phyloP scores from a whole-genome alignment of 2,888 invertebrate species.

The Himalopsyche kuldschensis region DNA sequence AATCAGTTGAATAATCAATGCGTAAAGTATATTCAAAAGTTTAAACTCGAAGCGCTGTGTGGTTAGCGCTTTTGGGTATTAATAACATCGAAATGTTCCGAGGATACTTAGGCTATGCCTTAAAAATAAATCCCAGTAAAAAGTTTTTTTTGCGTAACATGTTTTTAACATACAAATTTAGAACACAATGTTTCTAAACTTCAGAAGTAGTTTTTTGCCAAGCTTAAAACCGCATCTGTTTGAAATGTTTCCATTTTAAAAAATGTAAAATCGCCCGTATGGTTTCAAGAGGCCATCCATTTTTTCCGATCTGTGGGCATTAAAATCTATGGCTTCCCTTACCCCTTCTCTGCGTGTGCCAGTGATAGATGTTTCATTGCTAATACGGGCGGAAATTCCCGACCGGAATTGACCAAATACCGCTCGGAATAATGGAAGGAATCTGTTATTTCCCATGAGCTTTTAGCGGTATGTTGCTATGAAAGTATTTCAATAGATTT shows the following conservation, averaged over 20 bases:
- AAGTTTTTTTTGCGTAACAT: too few relatives aligned
- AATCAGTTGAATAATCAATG: too few relatives aligned
- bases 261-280: not conserved
- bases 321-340: not conserved
- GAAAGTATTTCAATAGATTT: not conserved
- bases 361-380: not conserved
- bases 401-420: not conserved
- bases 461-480: not conserved
- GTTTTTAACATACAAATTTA: too few relatives aligned
- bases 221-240: not conserved
- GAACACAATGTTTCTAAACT: too few relatives aligned
- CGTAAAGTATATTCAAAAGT: too few relatives aligned
- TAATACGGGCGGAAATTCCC: not conserved
- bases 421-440: not conserved
- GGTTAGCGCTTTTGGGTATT: too few relatives aligned
- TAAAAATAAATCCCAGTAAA: too few relatives aligned
- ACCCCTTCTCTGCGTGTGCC: not conserved
- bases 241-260: not conserved
- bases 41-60: too few relatives aligned
- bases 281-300: not conserved
- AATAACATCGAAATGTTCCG: too few relatives aligned
- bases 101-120: too few relatives aligned
- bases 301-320: conserved; percentile 16
- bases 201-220: too few relatives aligned
- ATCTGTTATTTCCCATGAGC: not conserved